phyloP scores from a whole-genome alignment of 2,113 vertebrate species.

The Lycaon pictus region DNA sequence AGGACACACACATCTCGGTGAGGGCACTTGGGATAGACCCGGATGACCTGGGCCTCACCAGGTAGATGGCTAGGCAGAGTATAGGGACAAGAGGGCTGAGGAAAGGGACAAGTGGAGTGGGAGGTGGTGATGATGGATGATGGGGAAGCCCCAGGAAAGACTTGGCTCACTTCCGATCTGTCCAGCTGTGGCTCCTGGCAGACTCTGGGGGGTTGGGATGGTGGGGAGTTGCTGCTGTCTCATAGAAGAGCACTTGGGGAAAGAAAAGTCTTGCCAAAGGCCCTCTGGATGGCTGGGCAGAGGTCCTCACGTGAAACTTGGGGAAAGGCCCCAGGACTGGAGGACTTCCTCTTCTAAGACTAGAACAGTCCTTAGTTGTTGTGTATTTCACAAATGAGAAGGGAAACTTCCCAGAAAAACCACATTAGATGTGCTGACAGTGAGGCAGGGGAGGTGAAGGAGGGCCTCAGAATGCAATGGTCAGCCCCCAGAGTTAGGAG shows the following conservation, averaged over 20 bases:
- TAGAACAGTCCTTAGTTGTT: not conserved
- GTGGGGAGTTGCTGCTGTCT: not conserved
- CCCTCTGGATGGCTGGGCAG: not conserved
- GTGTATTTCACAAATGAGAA: not conserved
- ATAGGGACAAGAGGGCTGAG: not conserved
- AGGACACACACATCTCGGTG: not conserved
- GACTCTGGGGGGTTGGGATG: not conserved
- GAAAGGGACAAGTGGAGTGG: not conserved
- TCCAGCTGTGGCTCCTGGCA: not conserved
- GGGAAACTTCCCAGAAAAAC: slow-evolving; percentile 34
- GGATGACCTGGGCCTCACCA: not conserved
- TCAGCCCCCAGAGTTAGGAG: not conserved
- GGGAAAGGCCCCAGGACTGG: not conserved
- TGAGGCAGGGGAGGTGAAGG: not conserved
- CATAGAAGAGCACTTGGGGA: not conserved
- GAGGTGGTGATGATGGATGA: not conserved
- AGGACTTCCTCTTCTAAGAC: slow-evolving; percentile 10
- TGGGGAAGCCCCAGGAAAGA: not conserved
- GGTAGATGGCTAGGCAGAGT: not conserved
- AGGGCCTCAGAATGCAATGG: fast-evolving
- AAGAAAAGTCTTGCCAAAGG: not conserved
- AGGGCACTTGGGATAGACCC: not conserved
- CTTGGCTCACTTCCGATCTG: not conserved
- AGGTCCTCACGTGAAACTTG: not conserved
- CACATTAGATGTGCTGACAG: not conserved